A percentile compares a stretch with the other conserved stretches of the same genome.
Evolutionary conservation across 92 coral and sea anemone genomes (phyloP).

Genomic region (Phenganax stokvisi): DNA sequence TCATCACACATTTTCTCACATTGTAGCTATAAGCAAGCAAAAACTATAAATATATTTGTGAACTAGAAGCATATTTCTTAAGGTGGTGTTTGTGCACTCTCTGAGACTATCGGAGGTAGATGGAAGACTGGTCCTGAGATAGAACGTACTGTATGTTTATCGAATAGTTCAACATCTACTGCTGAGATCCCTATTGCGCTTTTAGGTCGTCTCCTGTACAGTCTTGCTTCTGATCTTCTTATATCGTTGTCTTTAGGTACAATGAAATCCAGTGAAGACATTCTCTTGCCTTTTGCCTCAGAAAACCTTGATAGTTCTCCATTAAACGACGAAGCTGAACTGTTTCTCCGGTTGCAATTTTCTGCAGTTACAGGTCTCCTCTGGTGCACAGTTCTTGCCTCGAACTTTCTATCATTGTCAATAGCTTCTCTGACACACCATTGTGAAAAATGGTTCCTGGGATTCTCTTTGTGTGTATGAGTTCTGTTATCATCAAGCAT

Average conservation of each 20-base stretch:
- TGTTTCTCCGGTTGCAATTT: background rate
- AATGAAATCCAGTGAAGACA: constrained; percentile 14
- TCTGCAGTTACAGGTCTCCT: background rate
- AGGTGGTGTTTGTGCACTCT: constrained; percentile 37
- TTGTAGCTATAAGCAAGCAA: too few relatives aligned
- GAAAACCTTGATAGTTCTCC: background rate
- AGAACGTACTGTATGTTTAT: constrained; percentile 47
- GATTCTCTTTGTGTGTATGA: background rate
- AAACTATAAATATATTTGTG: too few relatives aligned
- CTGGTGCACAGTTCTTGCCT: background rate
- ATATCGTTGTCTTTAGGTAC: background rate
- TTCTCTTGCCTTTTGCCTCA: constrained; percentile 4
- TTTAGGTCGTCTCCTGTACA: background rate
- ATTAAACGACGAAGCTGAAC: constrained; percentile 20
- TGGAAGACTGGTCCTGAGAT: constrained; percentile 65
- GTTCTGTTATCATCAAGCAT: background rate
- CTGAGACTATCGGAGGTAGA: constrained; percentile 75
- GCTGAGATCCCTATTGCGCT: constrained; percentile 18
- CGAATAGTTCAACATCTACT: constrained; percentile 28
- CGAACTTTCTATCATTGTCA: background rate
- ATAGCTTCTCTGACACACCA: background rate
- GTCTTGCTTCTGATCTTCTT: background rate
- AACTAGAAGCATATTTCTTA: background rate
- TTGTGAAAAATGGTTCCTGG: background rate
- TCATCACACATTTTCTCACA: too few relatives aligned